These are phyloP conservation scores for Lepilemur septentrionalis DNA, from an alignment of 2,797 vertebrate species.

Conservation along the genomic window DNA sequence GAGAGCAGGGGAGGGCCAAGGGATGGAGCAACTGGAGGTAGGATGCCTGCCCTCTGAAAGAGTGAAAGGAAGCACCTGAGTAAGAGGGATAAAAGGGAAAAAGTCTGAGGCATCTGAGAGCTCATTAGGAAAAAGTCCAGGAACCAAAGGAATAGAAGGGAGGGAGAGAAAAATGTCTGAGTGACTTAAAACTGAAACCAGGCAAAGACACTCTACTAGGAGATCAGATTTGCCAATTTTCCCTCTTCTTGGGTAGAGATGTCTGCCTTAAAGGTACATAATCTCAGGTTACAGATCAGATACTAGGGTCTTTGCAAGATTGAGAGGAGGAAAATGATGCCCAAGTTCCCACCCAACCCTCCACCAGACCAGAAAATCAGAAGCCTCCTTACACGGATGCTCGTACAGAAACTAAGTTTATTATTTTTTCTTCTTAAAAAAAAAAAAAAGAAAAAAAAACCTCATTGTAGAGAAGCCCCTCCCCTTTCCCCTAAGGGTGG, in stretches of 20 bases:
- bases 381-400: slow-evolving; percentile 80
- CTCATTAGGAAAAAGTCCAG: not conserved
- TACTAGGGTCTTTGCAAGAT: slow-evolving; percentile 18
- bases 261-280: slow-evolving; percentile 41
- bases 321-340: slow-evolving; percentile 13
- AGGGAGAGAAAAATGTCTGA: not conserved
- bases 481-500: slow-evolving; percentile 64
- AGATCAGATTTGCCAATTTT: not conserved
- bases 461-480: slow-evolving; percentile 75
- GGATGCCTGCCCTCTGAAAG: slow-evolving; percentile 42
- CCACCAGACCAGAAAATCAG: slow-evolving; percentile 79
- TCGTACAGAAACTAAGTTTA: slow-evolving; percentile 82
- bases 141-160: not conserved
- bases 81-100: not conserved
- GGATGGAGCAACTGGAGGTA: slow-evolving; percentile 32
- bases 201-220: not conserved
- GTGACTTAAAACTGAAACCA: not conserved
- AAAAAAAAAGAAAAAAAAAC: slow-evolving; percentile 56
- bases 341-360: slow-evolving; percentile 74
- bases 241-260: not conserved
- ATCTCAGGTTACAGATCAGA: slow-evolving; percentile 36
- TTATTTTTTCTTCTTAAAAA: slow-evolving; percentile 76
- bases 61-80: slow-evolving; percentile 50
- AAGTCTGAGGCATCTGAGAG: not conserved
- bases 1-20: slow-evolving; percentile 23